These are phyloP conservation scores for Drosophila pseudoobscura DNA, from an alignment of 1,140 invertebrate species.

Conservation along the genomic window DNA sequence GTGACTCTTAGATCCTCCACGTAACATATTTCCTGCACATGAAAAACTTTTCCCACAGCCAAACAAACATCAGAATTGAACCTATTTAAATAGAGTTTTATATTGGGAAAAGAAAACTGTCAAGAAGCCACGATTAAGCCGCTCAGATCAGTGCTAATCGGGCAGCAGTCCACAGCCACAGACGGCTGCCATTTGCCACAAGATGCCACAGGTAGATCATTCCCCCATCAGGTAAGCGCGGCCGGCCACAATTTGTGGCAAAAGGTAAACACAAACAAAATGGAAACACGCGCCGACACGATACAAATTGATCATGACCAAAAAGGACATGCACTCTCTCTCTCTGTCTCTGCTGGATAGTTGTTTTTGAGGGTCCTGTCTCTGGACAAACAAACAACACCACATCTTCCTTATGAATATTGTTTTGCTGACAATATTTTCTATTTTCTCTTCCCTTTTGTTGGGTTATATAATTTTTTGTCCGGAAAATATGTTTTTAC, in stretches of 20 bases:
- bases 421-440: slow-evolving; percentile 56
- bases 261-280: slow-evolving; percentile 60
- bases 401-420: slow-evolving; percentile 41
- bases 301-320: slow-evolving; percentile 67
- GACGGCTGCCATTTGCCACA: slow-evolving; percentile 35
- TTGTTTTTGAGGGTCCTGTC: slow-evolving; percentile 7
- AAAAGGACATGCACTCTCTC: not conserved
- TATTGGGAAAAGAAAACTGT: slow-evolving; percentile 53
- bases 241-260: slow-evolving; percentile 16
- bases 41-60: slow-evolving; percentile 60
- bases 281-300: slow-evolving; percentile 77
- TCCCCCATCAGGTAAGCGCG: slow-evolving; percentile 44
- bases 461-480: slow-evolving; percentile 67
- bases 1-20: not conserved
- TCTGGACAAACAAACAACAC: slow-evolving; percentile 63
- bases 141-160: slow-evolving; percentile 65
- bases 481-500: slow-evolving; percentile 46
- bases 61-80: slow-evolving; percentile 56
- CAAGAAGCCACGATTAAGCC: slow-evolving; percentile 76
- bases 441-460: slow-evolving; percentile 12
- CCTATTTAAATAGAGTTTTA: slow-evolving; percentile 75
- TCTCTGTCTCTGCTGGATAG: slow-evolving; percentile 1
- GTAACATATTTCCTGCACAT: slow-evolving; percentile 60
- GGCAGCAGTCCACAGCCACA: slow-evolving; percentile 14
- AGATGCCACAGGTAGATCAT: slow-evolving; percentile 43